phyloP scores from a whole-genome alignment of 2,113 vertebrate species.

The Brachionichthys hirsutus region DNA sequence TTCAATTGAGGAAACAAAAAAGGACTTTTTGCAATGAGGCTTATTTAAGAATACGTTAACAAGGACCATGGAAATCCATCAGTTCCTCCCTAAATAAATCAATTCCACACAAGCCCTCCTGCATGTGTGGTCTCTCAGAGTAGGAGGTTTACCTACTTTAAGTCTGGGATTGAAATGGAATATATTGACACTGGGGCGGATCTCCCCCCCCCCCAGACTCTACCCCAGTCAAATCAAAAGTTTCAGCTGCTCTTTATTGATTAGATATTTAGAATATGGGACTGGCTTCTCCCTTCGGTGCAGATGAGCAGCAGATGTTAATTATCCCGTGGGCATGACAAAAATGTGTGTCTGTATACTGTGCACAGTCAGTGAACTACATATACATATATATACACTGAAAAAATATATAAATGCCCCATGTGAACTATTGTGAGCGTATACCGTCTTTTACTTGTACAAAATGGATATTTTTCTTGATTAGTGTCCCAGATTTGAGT shows the following conservation, averaged over 20 bases:
- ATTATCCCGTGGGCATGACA: conserved; percentile 66
- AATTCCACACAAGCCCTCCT: conserved; percentile 55
- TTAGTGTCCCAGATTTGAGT: too few relatives aligned
- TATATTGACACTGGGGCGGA: conserved; percentile 71
- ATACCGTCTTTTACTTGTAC: too few relatives aligned
- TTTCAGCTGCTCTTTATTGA: conserved; percentile 78
- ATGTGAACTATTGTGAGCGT: too few relatives aligned
- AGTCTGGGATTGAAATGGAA: conserved; percentile 75
- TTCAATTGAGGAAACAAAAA: conserved; percentile 27
- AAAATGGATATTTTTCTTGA: too few relatives aligned
- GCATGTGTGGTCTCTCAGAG: conserved; percentile 50
- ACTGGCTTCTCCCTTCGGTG: conserved; percentile 71
- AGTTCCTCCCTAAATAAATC: conserved; percentile 69
- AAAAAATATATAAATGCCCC: too few relatives aligned
- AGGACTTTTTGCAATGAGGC: conserved; percentile 51
- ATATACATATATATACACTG: too few relatives aligned
- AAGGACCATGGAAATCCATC: conserved; percentile 44
- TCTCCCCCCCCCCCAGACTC: conserved; percentile 26
- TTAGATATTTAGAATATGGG: conserved; percentile 75
- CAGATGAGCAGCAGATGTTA: conserved; percentile 75
- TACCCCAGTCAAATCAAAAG: conserved; percentile 73
- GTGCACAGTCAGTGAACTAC: too few relatives aligned
- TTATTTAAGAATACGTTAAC: conserved; percentile 65
- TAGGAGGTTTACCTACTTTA: conserved; percentile 75
- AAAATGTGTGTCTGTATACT: conserved; percentile 19